Base-by-base conservation (phyloP, 2,797 vertebrate genomes). In the Manis pentadactyla region DNA sequence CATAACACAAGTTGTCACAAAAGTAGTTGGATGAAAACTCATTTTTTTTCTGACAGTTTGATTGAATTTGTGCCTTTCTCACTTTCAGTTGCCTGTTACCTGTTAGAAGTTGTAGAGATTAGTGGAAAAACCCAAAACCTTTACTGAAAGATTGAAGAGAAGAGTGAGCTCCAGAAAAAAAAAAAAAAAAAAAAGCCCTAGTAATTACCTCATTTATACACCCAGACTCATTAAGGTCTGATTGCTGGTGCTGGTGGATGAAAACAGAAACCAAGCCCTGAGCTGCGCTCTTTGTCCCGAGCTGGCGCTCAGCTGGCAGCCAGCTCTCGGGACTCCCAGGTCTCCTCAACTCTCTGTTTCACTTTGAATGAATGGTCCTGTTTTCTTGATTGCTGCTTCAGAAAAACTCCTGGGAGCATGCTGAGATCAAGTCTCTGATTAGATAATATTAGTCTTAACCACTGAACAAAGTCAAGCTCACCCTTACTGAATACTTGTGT, bases 401-500 rank as follows among this genome's bases (percentile, higher is more conserved):
- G 53, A 96, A 63, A 55, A 95, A 86, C 90, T 94, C 82, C 55
- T 95, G 77, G 92, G 90, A 82, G 95, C 95, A 96, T 15, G 39
- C 46, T 79, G 42, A 90, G 95, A 95, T 93, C 68, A 81, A 82
- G 37, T 88, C 42, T 73, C 82, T 79, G 64, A 63, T 82, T 88
- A 94, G 57, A 74, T 81, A 92, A 90, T 61, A 83, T 34, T 85
- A 83, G 85, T 88, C 63, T 63, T 84, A 91, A 87, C 57, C 78
- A 34, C 61, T 42, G 92, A 96, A 94, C 27, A 96, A 96, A 96
- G 92, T 83, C 75, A 87, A 96, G 59, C 93, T 84, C 69, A 73
- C 51, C 29, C 25, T 90, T 93, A 95, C 87, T 92, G 71, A 81
- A 71, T 93, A 90, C 53, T 94, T 93, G 66, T 94, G 92, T 77